phyloP scores from a whole-genome alignment of 2,797 vertebrate genomes.

The Danio tinwini region DNA sequence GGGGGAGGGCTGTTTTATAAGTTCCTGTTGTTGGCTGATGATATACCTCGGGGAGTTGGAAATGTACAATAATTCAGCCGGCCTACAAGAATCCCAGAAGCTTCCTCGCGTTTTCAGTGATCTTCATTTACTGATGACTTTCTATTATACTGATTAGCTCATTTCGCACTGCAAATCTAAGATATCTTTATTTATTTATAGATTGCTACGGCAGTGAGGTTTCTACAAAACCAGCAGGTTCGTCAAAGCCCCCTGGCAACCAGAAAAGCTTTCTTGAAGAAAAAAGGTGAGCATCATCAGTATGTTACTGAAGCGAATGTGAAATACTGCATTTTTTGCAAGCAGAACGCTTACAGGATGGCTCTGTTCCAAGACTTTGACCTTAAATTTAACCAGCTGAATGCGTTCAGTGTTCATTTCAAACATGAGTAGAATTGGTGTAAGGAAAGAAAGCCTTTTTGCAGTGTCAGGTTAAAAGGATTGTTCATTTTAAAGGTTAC shows the following conservation, averaged over 20 bases:
- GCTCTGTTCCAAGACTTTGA: slow-evolving; percentile 5
- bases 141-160: slow-evolving; percentile 37
- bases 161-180: slow-evolving; percentile 29
- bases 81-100: slow-evolving; percentile 48
- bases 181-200: slow-evolving; percentile 62
- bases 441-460: neutral
- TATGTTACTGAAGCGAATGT: slow-evolving; percentile 6
- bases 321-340: slow-evolving; percentile 1
- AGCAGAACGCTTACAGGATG: neutral
- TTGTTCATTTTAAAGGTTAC: neutral
- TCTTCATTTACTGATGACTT: slow-evolving; percentile 50
- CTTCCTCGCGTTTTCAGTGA: slow-evolving; percentile 47
- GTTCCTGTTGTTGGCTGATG: slow-evolving; percentile 62
- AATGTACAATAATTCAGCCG: slow-evolving; percentile 52
- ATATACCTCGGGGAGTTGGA: slow-evolving; percentile 52
- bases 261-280: slow-evolving; percentile 94
- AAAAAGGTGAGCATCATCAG: slow-evolving; percentile 87
- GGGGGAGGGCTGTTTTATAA: slow-evolving; percentile 68
- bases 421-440: neutral
- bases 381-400: slow-evolving; percentile 11
- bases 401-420: neutral
- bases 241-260: slow-evolving; percentile 89
- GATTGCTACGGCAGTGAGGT: slow-evolving; percentile 95
- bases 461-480: slow-evolving; percentile 2
- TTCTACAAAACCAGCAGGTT: slow-evolving; percentile 94